Percentiles rank a stretch among this genome's conserved stretches.
These are phyloP conservation scores for Agapornis canus DNA, from an alignment of 2,797 vertebrate species.

Conservation along the genomic window DNA sequence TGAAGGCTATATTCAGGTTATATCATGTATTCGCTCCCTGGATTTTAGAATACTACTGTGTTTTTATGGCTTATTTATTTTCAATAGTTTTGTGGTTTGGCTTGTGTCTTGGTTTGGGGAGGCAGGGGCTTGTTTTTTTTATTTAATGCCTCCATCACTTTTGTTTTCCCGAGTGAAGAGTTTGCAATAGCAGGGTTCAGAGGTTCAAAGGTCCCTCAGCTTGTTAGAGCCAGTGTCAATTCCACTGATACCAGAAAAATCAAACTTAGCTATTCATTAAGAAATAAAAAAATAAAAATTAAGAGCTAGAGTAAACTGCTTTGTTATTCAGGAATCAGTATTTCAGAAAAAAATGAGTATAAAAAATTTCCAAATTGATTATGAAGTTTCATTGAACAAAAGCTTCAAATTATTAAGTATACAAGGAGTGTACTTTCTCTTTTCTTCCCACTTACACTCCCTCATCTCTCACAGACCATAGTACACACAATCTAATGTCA, in stretches of 20 bases:
- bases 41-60: neutral
- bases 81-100: neutral
- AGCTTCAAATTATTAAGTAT: neutral
- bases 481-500: neutral
- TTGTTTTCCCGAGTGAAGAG: neutral
- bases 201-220: neutral
- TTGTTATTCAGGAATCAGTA: neutral
- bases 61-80: neutral
- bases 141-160: neutral
- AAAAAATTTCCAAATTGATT: neutral
- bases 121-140: neutral
- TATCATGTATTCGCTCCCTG: neutral
- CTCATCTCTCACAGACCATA: neutral
- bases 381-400: rapidly evolving
- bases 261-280: neutral
- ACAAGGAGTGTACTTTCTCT: neutral
- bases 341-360: neutral
- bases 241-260: neutral
- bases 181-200: neutral
- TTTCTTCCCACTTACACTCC: neutral
- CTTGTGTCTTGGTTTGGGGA: neutral
- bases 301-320: neutral
- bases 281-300: neutral
- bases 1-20: neutral
- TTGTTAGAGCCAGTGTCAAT: neutral